Evolutionary conservation across 2,888 invertebrate species (phyloP), one percentile per base, ranked within the genome.

Genomic region (Mactromeris polynyma): DNA sequence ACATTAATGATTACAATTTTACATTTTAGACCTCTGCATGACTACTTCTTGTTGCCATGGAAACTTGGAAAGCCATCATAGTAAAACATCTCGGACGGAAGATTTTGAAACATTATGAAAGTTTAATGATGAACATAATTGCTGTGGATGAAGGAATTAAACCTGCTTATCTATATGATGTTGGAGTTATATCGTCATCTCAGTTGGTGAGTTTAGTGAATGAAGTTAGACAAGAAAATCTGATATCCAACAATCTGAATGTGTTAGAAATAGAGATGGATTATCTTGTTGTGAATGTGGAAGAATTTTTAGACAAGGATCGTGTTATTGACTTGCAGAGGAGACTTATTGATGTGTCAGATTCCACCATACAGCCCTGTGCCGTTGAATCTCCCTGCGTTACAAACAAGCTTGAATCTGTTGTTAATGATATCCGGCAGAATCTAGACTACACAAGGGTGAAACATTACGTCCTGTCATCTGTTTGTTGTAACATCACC

Each of bases 121-220:
- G 77, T 19, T 77, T 93, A 21, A 88, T 85, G 85, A 31, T 89
- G 19, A 85, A 94, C 58, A 84, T 94, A 31, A 51, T 85, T 9
- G 85, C 88, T 7, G 93, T 94, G 2, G 94, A 93, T 81, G 40
- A n/a, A 17, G 92, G 92, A n/a, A 46, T 93, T 7, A 94, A 94
- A 83, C 90, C 93, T 38, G 90, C 88, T 21, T 92, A 92, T 58
- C 86, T 94, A 36, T 92, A 92, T 58, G 94, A 94, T 85, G 86
- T 91, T 77, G 90, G 92, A 19, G 26, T 33, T n/a, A 73, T 88
- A 11, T 17, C 42, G 19, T 69, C 81, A 6, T 36, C 77, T 42
- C 84, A 86, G 38, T n/a, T 91, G 9, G 19, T 77, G 3, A 11
- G 69, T 21, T 83, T 94, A 21, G 31, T 94, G 3, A 19, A n/a